Conservation (phyloP, 2,113 vertebrate genomes). For the Haemorhous mexicanus region DNA sequence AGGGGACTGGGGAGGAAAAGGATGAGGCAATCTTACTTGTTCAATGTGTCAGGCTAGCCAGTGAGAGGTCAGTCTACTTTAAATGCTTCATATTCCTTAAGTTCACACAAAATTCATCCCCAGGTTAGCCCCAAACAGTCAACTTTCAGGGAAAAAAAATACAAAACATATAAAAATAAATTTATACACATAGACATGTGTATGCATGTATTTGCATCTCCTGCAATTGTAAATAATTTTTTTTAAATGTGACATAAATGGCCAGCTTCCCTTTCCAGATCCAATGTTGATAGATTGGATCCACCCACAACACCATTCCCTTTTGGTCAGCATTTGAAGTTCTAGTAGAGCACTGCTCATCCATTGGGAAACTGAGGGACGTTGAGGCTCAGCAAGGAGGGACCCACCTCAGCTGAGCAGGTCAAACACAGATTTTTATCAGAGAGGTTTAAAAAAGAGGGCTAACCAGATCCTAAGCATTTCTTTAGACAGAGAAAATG, state of each 20-base stretch:
- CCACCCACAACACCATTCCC: not conserved
- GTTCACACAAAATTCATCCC: not conserved
- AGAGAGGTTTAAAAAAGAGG: not conserved
- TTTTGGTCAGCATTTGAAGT: not conserved
- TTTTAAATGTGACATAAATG: not conserved
- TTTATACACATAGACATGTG: not conserved
- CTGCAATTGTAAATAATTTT: not conserved
- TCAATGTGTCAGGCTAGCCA: not conserved
- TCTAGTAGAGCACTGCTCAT: not conserved
- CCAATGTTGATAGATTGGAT: accelerated
- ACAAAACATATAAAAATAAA: not conserved
- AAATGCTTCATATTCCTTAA: not conserved
- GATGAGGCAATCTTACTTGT: not conserved
- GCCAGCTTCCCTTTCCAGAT: not conserved
- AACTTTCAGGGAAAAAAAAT: not conserved
- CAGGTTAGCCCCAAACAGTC: not conserved
- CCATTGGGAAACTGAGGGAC: not conserved
- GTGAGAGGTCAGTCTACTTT: not conserved
- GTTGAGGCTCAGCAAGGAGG: not conserved
- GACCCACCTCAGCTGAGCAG: not conserved
- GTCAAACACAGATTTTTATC: not conserved
- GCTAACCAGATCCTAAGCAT: not conserved
- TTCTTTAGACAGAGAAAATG: not conserved
- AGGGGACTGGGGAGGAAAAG: not conserved
- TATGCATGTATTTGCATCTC: not conserved